Conservation (phyloP, 2,797 vertebrate species). For the Syngnathus rostellatus region DNA sequence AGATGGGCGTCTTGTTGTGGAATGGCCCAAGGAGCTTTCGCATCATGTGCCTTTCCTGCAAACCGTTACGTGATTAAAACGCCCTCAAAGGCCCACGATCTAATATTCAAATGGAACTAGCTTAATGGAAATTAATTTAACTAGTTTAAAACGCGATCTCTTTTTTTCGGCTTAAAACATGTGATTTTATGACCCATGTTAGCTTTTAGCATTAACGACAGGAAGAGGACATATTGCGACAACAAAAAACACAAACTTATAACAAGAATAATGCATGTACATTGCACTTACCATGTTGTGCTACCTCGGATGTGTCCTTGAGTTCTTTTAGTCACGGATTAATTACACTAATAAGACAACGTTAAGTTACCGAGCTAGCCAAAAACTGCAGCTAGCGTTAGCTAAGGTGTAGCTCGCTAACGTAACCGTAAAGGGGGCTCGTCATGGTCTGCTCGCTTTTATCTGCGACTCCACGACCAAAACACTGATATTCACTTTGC, state of each 20-base stretch:
- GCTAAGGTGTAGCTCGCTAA: conserved; percentile 51
- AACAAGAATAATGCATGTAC: background rate
- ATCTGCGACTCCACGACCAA: conserved; percentile 11
- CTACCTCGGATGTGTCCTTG: conserved; percentile 33
- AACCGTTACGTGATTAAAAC: conserved; percentile 35
- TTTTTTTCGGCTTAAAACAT: background rate
- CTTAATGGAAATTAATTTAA: background rate
- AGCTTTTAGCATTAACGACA: conserved; percentile 16
- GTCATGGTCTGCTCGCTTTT: conserved; percentile 49
- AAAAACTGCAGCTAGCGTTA: conserved; percentile 46
- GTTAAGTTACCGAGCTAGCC: conserved; percentile 33
- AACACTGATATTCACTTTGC: background rate
- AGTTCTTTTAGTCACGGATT: conserved; percentile 29
- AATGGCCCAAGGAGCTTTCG: conserved; percentile 43
- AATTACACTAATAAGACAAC: conserved; percentile 33
- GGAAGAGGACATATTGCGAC: background rate
- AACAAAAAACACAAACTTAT: no score
- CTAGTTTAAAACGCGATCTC: background rate
- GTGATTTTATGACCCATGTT: conserved; percentile 12
- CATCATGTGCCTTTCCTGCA: conserved; percentile 36
- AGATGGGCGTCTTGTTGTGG: conserved; percentile 55
- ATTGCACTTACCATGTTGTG: conserved; percentile 65
- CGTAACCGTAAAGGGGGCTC: conserved; percentile 36
- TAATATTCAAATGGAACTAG: background rate
- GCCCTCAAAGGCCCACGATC: rapidly evolving